Evolutionary conservation across 2,797 vertebrate genomes (phyloP), one percentile per base, ranked within the genome.

Genomic region (Melanotaenia pygmaea): DNA sequence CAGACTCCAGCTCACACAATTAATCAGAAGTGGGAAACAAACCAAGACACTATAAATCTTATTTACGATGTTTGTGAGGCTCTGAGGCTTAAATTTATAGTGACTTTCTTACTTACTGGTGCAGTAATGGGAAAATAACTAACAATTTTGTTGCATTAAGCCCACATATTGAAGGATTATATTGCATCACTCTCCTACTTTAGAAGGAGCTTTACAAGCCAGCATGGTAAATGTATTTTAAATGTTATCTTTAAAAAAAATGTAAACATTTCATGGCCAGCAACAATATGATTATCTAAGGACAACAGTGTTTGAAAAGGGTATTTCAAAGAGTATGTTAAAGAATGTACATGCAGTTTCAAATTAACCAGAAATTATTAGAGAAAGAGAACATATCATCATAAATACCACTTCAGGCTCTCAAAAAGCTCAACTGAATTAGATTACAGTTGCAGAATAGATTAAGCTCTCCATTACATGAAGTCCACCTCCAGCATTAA

Each of bases 401-500:
- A 34, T 35, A 37, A 69, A 53, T 18, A 51, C 4, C 14, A 43
- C 16, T 16, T 20, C 32, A 45, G 13, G 45, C 4, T 18, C 58
- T 37, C 35, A 37, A 37, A 37, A 11, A 37, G 28, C 3, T 47
- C 32, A 57, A 9, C 4, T 38, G 22, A 20, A 64, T 50, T 50
- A 32, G 24, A 54, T 66, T 70, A 64, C 8, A 43, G 24, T 26
- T 76, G 9, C 28, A 13, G 26, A 37, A 64, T 20, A 67, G 64
- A 20, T 69, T 51, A 30, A 80, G 10, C 43, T 32, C 24, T 58
- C 26, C 14, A 60, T 61, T 16, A 1, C 12, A 65, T 57, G 38
- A 56, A 56, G 16, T 40, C 28, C 70, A 72, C 72, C 67, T 51
- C 45, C 14, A 3, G 53, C 50, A 64, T 69, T 14, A 35, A n/a